phyloP scores from a whole-genome alignment of 2,797 vertebrate species.

The Meda fulgida region DNA sequence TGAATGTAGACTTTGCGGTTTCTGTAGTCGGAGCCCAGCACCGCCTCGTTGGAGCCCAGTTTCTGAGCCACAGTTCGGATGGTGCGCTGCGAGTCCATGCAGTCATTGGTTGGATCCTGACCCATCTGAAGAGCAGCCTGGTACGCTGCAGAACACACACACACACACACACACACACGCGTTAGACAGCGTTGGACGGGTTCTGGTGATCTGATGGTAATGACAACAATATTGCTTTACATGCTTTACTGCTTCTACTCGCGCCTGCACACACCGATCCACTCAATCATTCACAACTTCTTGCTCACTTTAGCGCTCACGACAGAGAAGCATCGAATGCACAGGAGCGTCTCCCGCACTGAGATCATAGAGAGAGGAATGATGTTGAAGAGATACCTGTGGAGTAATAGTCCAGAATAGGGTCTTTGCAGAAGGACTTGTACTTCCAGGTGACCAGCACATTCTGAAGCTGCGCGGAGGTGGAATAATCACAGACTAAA shows the following conservation, averaged over 20 bases:
- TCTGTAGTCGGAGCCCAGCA: conserved; percentile 86
- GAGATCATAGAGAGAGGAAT: not conserved
- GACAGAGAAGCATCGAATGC: too few species aligned
- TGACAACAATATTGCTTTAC: not conserved
- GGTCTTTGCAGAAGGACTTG: conserved; percentile 97
- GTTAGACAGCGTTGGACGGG: too few species aligned
- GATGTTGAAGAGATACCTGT: conserved; percentile 72
- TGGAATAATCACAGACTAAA: conserved; percentile 91
- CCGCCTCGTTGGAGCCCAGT: conserved; percentile 80
- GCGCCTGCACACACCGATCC: not conserved
- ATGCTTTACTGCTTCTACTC: not conserved
- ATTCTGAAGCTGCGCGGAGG: conserved; percentile 85
- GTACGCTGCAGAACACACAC: conserved; percentile 79
- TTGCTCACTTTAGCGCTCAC: too few species aligned
- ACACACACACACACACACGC: too few species aligned
- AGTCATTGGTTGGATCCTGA: conserved; percentile 90
- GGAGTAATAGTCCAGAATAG: conserved; percentile 91
- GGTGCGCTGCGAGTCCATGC: conserved; percentile 85
- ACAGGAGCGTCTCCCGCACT: not conserved
- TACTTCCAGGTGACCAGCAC: conserved; percentile 93
- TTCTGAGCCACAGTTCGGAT: conserved; percentile 89
- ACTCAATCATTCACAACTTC: not conserved
- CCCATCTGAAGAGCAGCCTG: conserved; percentile 86
- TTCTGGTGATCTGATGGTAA: too few species aligned
- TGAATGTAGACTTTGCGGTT: conserved; percentile 91